Percentiles rank a stretch among this genome's conserved stretches.
Evolutionary conservation across 2,888 invertebrate genomes (phyloP).

Genomic region (Elegia similella): DNA sequence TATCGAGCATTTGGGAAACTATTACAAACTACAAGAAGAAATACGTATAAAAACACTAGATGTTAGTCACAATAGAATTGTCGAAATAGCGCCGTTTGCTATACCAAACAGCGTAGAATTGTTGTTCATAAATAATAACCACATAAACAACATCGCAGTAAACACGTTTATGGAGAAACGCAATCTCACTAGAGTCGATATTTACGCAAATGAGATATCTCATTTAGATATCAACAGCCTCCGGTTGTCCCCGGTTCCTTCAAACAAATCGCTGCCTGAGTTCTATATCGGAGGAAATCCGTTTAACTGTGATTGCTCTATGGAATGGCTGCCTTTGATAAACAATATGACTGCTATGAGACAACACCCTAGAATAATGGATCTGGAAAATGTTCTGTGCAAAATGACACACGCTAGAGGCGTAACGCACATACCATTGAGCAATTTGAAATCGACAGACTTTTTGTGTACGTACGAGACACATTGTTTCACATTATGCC

Average conservation of each 20-base stretch:
- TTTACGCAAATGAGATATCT: constrained; percentile 93
- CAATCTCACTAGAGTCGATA: constrained; percentile 92
- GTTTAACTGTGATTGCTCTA: constrained; percentile 96
- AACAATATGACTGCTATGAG: constrained; percentile 91
- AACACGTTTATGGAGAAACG: constrained; percentile 93
- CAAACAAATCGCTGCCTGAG: constrained; percentile 90
- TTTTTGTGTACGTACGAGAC: constrained; percentile 95
- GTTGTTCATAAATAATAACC: constrained; percentile 94
- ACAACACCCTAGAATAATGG: constrained; percentile 94
- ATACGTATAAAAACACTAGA: constrained; percentile 91
- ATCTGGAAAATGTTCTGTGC: constrained; percentile 93
- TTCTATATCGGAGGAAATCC: constrained; percentile 97
- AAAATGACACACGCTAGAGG: constrained; percentile 92
- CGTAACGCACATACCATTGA: constrained; percentile 87
- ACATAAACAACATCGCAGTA: constrained; percentile 89
- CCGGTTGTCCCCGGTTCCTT: constrained; percentile 87
- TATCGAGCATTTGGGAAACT: constrained; percentile 93
- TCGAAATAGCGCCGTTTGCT: constrained; percentile 89
- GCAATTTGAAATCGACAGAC: constrained; percentile 88
- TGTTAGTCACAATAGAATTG: constrained; percentile 93
- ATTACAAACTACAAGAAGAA: constrained; percentile 91
- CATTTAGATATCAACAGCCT: constrained; percentile 92
- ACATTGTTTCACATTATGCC: constrained; percentile 96
- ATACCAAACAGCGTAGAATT: constrained; percentile 94
- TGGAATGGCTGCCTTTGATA: constrained; percentile 96